A percentile compares a stretch with the other conserved stretches of the same genome.
Evolutionary conservation across 2,797 vertebrate genomes (phyloP).

Genomic region (Rhinichthys osculus): DNA sequence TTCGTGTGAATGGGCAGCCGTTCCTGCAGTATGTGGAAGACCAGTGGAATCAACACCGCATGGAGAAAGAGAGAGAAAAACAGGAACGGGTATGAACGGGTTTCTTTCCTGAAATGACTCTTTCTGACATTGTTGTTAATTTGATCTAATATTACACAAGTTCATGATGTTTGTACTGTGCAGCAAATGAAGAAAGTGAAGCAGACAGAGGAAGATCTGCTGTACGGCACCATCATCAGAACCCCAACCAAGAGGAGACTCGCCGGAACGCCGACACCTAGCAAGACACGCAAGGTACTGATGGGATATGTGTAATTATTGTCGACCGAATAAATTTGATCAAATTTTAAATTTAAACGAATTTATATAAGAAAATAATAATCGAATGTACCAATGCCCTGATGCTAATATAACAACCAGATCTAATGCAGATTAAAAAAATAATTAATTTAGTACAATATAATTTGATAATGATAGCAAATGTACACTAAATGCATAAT

Average conservation of each 20-base stretch:
- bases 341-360: neutral
- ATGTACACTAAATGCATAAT: too few species aligned
- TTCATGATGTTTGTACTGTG: neutral
- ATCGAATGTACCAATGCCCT: too few species aligned
- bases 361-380: neutral
- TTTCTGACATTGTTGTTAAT: neutral
- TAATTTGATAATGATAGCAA: too few species aligned
- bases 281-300: slow-evolving; percentile 87
- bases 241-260: slow-evolving; percentile 85
- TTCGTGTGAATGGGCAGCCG: slow-evolving; percentile 86
- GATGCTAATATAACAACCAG: too few species aligned
- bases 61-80: slow-evolving; percentile 91
- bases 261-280: slow-evolving; percentile 73
- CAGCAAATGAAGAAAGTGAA: slow-evolving; percentile 92
- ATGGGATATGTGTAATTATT: neutral
- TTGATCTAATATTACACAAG: neutral
- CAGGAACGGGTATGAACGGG: slow-evolving; percentile 82
- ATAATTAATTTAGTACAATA: too few species aligned
- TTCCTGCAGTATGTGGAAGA: slow-evolving; percentile 87
- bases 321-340: too few species aligned
- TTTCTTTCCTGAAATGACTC: neutral
- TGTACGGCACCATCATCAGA: slow-evolving; percentile 82
- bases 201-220: slow-evolving; percentile 89
- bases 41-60: slow-evolving; percentile 85
- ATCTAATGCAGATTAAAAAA: too few species aligned